phyloP scores from a whole-genome alignment of 2,888 invertebrate genomes.

The Suillia variegata region DNA sequence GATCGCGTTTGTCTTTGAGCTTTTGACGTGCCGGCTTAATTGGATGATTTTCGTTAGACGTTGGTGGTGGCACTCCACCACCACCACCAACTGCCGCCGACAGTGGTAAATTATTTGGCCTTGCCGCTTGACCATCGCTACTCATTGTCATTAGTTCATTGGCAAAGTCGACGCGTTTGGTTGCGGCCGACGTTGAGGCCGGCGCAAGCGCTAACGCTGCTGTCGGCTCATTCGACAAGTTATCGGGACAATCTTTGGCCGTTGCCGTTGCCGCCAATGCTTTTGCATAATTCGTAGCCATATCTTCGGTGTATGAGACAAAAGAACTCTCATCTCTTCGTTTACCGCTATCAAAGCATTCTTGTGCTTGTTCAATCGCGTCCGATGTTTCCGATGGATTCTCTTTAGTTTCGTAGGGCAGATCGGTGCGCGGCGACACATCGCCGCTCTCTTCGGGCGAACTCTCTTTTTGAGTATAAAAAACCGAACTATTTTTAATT shows the following conservation, averaged over 20 bases:
- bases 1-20: slow-evolving; percentile 66
- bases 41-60: slow-evolving; percentile 60
- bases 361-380: slow-evolving; percentile 15
- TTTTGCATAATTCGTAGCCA: neutral
- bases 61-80: slow-evolving; percentile 14
- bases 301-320: too few relatives aligned
- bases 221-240: slow-evolving; percentile 17
- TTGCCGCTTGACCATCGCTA: slow-evolving; percentile 54
- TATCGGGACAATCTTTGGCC: slow-evolving; percentile 16
- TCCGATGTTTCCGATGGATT: slow-evolving; percentile 28
- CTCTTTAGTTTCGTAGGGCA: slow-evolving; percentile 35
- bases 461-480: slow-evolving; percentile 49
- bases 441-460: slow-evolving; percentile 42
- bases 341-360: slow-evolving; percentile 10
- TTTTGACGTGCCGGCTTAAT: slow-evolving; percentile 65
- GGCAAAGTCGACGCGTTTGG: slow-evolving; percentile 57
- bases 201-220: too few relatives aligned
- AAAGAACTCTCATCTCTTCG: neutral
- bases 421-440: slow-evolving; percentile 29
- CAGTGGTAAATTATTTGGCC: slow-evolving; percentile 72
- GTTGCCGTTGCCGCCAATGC: neutral
- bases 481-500: slow-evolving; percentile 60
- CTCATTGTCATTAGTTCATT: slow-evolving; percentile 45
- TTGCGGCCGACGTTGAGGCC: too few relatives aligned
- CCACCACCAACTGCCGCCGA: slow-evolving; percentile 43